These are phyloP conservation scores for Gymnothorax javanicus DNA, from an alignment of 2,797 vertebrate genomes.

Conservation along the genomic window DNA sequence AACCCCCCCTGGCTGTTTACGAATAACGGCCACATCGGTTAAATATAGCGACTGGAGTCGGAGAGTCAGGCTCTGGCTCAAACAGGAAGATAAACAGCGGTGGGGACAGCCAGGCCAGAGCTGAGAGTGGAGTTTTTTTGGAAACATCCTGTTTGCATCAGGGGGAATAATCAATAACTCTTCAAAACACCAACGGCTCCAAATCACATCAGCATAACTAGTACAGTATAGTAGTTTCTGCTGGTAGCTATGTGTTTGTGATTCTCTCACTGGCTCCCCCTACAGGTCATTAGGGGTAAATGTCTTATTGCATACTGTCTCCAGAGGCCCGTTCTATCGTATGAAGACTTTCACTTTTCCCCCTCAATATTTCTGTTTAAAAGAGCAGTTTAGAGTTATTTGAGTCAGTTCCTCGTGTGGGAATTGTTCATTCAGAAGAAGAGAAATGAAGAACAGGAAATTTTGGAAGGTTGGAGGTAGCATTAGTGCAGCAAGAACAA, in stretches of 20 bases:
- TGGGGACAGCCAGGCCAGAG: slow-evolving; percentile 31
- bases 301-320: not conserved
- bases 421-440: no score
- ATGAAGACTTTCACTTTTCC: no score
- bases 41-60: slow-evolving; percentile 63
- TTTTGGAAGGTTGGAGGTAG: slow-evolving; percentile 25
- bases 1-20: no score
- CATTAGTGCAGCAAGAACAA: slow-evolving; percentile 18
- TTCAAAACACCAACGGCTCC: not conserved
- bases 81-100: slow-evolving; percentile 47
- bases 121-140: slow-evolving; percentile 13
- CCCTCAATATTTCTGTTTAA: no score
- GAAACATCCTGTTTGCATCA: slow-evolving; percentile 40
- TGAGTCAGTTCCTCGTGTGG: no score
- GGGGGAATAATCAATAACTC: slow-evolving; percentile 22
- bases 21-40: slow-evolving; percentile 51
- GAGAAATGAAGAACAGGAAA: no score
- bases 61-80: slow-evolving; percentile 46
- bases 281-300: not conserved
- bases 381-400: no score
- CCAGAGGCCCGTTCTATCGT: not conserved
- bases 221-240: not conserved
- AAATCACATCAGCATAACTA: not conserved
- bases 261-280: not conserved
- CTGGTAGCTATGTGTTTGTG: not conserved